A percentile compares a stretch with the other conserved stretches of the same genome.
Conservation (phyloP, 2,888 invertebrate species). For the Eremobia ochroleuca region DNA sequence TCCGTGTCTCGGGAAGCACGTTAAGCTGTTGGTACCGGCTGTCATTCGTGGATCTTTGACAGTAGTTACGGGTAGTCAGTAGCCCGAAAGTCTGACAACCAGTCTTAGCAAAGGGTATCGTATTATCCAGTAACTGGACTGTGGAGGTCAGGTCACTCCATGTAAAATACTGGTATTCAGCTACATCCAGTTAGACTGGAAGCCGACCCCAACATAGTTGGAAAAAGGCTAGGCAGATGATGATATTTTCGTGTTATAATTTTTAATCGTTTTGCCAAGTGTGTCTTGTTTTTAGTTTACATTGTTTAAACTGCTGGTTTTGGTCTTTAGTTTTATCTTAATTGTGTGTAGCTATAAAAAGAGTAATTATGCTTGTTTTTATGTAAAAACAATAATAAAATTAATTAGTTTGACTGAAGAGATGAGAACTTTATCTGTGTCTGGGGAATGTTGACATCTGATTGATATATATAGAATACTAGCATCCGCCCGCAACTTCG, state of each 20-base stretch:
- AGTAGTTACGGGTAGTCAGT: not conserved
- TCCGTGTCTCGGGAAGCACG: not conserved
- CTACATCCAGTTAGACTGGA: not conserved
- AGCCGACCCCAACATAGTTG: not conserved
- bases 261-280: not conserved
- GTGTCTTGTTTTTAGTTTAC: conserved; percentile 27
- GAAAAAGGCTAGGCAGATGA: not conserved
- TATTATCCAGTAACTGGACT: not conserved
- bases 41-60: not conserved
- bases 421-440: no score
- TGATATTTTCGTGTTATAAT: not conserved
- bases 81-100: not conserved
- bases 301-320: conserved; percentile 22
- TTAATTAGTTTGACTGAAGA: conserved; percentile 13
- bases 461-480: no score
- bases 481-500: no score
- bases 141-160: not conserved
- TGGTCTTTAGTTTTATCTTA: conserved; percentile 22
- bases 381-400: conserved; percentile 22
- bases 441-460: no score
- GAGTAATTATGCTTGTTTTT: conserved; percentile 6
- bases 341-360: not conserved
- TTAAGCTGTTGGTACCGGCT: not conserved
- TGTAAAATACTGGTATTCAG: not conserved
- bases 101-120: not conserved